phyloP scores from a whole-genome alignment of 2,797 vertebrate genomes.

The Paedocypris micromegethes region DNA sequence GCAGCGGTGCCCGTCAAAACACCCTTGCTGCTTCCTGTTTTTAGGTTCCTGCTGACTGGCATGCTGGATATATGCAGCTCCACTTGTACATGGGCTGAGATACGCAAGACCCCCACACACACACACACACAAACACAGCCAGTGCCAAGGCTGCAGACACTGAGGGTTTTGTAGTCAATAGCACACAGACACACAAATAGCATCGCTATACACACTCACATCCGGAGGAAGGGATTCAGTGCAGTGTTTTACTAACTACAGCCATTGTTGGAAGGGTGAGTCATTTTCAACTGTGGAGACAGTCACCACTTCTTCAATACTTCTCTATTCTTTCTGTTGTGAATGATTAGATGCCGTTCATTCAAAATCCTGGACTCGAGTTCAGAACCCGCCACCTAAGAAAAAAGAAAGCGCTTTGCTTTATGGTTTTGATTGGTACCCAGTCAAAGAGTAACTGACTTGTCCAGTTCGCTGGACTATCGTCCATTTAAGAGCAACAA shows the following conservation, averaged over 20 bases:
- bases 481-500: background rate
- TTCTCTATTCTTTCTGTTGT: constrained; percentile 27
- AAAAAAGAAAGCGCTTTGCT: background rate
- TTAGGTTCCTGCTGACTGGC: background rate
- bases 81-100: constrained; percentile 18
- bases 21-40: background rate
- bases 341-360: constrained; percentile 20
- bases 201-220: constrained; percentile 57
- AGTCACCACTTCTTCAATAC: constrained; percentile 29
- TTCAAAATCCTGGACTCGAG: constrained; percentile 1
- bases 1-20: constrained; percentile 7
- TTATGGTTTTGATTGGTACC: background rate
- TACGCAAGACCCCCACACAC: constrained; percentile 38
- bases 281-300: constrained; percentile 37
- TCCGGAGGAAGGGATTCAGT: constrained; percentile 73
- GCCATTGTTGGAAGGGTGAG: constrained; percentile 62
- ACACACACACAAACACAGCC: constrained; percentile 15
- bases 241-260: constrained; percentile 70
- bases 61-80: background rate
- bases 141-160: constrained; percentile 61
- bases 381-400: constrained; percentile 12
- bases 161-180: constrained; percentile 69
- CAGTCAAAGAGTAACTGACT: background rate
- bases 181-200: constrained; percentile 48
- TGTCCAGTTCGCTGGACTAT: too few relatives aligned